Evolutionary conservation across 2,113 vertebrate genomes (phyloP).

Genomic region (Oreochromis aureus): DNA sequence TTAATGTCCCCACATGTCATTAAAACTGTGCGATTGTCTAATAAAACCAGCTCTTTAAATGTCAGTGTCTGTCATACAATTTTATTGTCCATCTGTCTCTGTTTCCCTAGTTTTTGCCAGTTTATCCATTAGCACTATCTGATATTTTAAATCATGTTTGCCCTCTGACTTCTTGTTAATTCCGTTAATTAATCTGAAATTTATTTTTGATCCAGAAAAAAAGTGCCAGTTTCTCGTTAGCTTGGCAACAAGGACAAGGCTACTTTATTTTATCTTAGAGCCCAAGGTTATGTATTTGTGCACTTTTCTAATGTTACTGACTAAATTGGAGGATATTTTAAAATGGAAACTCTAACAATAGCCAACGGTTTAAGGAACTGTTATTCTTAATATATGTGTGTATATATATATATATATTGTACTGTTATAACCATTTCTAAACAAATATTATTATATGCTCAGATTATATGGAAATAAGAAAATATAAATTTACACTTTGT

Average conservation of each 20-base stretch:
- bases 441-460: neutral
- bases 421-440: neutral
- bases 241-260: neutral
- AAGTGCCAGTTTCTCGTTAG: neutral
- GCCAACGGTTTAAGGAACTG: neutral
- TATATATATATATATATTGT: neutral
- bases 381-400: neutral
- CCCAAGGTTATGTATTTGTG: neutral
- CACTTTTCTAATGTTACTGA: neutral
- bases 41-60: neutral
- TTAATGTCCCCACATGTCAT: neutral
- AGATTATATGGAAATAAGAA: neutral
- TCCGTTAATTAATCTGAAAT: neutral
- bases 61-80: neutral
- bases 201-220: neutral
- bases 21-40: conserved; percentile 10
- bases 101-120: neutral
- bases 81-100: conserved; percentile 6
- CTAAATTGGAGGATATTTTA: neutral
- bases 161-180: neutral
- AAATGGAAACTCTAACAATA: neutral
- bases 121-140: neutral
- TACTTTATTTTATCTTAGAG: neutral
- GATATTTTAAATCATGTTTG: neutral
- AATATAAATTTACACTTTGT: neutral